phyloP scores from a whole-genome alignment of 1,140 invertebrate genomes.

The Drosophila pallidifrons region DNA sequence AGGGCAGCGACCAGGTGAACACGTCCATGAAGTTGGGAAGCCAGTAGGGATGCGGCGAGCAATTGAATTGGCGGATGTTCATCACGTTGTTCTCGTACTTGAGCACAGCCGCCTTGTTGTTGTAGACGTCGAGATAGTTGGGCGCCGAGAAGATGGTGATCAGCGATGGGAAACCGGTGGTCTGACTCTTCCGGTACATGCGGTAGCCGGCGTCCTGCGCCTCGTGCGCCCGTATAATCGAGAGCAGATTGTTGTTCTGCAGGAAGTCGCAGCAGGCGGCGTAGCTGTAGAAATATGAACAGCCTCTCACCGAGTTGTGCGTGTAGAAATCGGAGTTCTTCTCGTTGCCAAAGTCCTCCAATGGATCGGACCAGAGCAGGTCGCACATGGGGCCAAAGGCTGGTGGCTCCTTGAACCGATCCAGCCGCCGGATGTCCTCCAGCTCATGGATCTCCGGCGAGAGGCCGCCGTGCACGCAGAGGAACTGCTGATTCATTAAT shows the following conservation, averaged over 20 bases:
- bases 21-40: slow-evolving; percentile 99
- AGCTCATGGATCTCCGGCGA: slow-evolving; percentile 99
- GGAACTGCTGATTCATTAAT: slow-evolving; percentile 99
- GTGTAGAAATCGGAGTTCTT: slow-evolving; percentile 99
- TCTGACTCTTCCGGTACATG: slow-evolving; percentile 99
- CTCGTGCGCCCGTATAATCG: slow-evolving; percentile 99
- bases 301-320: slow-evolving; percentile 99
- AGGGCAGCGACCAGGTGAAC: slow-evolving; percentile 99
- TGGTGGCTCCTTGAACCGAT: slow-evolving; percentile 99
- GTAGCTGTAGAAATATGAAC: slow-evolving; percentile 99
- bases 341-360: slow-evolving; percentile 99
- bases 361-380: slow-evolving; percentile 98
- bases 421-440: slow-evolving; percentile 99
- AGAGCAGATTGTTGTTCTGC: slow-evolving; percentile 99
- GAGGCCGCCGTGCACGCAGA: slow-evolving; percentile 99
- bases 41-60: slow-evolving; percentile 99
- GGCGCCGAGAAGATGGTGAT: slow-evolving; percentile 99
- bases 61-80: slow-evolving; percentile 99
- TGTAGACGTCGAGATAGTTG: slow-evolving; percentile 99
- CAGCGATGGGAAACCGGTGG: slow-evolving; percentile 99
- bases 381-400: slow-evolving; percentile 99
- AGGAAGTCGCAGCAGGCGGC: slow-evolving; percentile 99
- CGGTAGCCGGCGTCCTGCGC: slow-evolving; percentile 99
- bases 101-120: slow-evolving; percentile 99
- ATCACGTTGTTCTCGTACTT: slow-evolving; percentile 99